Conservation (phyloP, 2,888 invertebrate species). For the Agrilus cyanescens region DNA sequence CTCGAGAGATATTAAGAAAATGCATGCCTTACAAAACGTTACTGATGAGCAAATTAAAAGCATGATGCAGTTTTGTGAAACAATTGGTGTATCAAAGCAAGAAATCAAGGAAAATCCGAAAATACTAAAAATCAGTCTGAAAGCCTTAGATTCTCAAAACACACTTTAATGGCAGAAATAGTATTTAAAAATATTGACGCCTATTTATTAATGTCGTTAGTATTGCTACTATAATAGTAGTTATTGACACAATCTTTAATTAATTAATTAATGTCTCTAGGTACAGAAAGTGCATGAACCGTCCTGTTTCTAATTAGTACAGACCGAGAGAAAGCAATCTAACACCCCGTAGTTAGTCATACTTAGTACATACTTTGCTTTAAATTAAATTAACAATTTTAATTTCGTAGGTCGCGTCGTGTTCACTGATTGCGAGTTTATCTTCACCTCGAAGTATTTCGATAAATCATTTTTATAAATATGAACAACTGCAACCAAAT, state of each 20-base stretch:
- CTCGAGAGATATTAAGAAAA: too few species aligned
- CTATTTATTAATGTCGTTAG: slow-evolving; percentile 24
- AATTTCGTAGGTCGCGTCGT: too few species aligned
- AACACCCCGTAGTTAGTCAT: too few species aligned
- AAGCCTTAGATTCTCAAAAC: slow-evolving; percentile 45
- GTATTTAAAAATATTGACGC: slow-evolving; percentile 37
- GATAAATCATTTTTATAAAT: too few species aligned
- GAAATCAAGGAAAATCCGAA: slow-evolving; percentile 44
- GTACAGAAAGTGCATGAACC: slow-evolving; percentile 31
- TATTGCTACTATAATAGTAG: slow-evolving; percentile 38
- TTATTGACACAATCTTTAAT: slow-evolving; percentile 29
- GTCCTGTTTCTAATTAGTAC: slow-evolving; percentile 20
- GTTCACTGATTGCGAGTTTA: too few species aligned
- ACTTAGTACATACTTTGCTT: too few species aligned
- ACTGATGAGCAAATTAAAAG: slow-evolving; percentile 2
- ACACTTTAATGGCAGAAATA: slow-evolving; percentile 49
- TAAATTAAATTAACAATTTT: too few species aligned
- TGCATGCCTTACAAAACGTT: background rate
- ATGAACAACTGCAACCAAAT: too few species aligned
- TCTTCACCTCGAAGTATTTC: too few species aligned
- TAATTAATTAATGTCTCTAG: slow-evolving; percentile 24
- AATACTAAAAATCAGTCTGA: slow-evolving; percentile 44
- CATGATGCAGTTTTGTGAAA: slow-evolving; percentile 15
- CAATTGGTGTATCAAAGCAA: slow-evolving; percentile 37
- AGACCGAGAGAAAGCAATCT: too few species aligned